Evolutionary conservation across 2,113 vertebrate species (phyloP), one percentile per base, ranked within the genome.

Genomic region (Ia io): DNA sequence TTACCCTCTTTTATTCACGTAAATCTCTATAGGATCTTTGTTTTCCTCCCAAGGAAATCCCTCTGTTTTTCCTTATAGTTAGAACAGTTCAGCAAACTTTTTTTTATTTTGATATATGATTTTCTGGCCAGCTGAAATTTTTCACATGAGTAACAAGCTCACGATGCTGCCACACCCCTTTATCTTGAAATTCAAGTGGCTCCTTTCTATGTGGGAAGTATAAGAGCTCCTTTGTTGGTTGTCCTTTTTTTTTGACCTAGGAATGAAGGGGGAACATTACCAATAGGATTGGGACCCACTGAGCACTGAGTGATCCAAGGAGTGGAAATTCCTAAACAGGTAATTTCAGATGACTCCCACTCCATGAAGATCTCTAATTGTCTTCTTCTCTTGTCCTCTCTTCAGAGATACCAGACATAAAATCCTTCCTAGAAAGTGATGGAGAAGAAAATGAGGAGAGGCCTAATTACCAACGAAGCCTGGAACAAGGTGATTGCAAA

Each of bases 401-500:
- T 73, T 42, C 56, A 97, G 95, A 0, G 1, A 0, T 91, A 14
- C 22, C 28, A 77, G 37, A 1, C 42, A 0, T 61, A 30, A 30
- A 63, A 2, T 0, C 0, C 71, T 0, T 1, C 5, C 69, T 42
- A 42, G n/a, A 51, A 8, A 42, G 0, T 13, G 30, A 76, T 4
- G 56, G 2, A 70, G 61, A 88, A 65, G 76, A 44, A 0, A 73
- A 2, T 8, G 32, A 28, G 18, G 49, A 78, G 12, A 47, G 44
- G 4, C 9, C 9, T 16, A 40, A 22, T 6, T 2, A 3, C n/a
- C 91, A 59, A 7, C 59, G 80, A 17, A 67, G 65, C 1, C 69
- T 96, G 18, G 76, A 87, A 65, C 92, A 94, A 97, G 97, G 97
- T 97, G 90, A 96, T 23, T 65, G 32, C 6, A 32, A 32, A 3